Evolutionary conservation across 2,888 invertebrate species (phyloP).

Genomic region (Boloria euphrosyne): DNA sequence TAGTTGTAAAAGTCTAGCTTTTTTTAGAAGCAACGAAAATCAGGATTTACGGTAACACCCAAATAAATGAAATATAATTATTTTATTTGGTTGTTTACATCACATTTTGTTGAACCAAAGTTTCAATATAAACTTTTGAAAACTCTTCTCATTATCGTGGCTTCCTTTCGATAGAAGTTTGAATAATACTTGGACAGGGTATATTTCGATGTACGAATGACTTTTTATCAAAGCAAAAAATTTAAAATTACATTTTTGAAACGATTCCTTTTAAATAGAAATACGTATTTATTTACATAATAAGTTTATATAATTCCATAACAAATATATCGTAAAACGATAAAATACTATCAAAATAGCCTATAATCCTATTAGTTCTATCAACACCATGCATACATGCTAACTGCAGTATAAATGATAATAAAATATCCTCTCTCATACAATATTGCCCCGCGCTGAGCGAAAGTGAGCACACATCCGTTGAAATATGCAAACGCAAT

Average conservation of each 20-base stretch:
- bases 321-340: too few species aligned
- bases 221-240: not conserved
- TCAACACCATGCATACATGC: not conserved
- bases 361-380: too few species aligned
- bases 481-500: constrained; percentile 40
- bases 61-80: too few species aligned
- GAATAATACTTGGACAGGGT: not conserved
- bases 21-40: too few species aligned
- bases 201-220: not conserved
- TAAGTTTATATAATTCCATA: too few species aligned
- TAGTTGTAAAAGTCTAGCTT: too few species aligned
- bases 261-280: too few species aligned
- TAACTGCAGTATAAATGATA: constrained; percentile 25
- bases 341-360: too few species aligned
- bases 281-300: too few species aligned
- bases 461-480: constrained; percentile 32
- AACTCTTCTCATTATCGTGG: constrained; percentile 27
- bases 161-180: constrained; percentile 24
- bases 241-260: too few species aligned
- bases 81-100: too few species aligned
- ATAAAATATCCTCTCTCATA: constrained; percentile 24
- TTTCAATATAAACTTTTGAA: constrained; percentile 21
- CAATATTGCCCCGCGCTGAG: constrained; percentile 23
- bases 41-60: too few species aligned
- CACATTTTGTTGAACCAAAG: not conserved